Percentiles rank a stretch among this genome's conserved stretches.
Conservation (phyloP, 2,113 vertebrate genomes). For the Tachysurus vachellii region DNA sequence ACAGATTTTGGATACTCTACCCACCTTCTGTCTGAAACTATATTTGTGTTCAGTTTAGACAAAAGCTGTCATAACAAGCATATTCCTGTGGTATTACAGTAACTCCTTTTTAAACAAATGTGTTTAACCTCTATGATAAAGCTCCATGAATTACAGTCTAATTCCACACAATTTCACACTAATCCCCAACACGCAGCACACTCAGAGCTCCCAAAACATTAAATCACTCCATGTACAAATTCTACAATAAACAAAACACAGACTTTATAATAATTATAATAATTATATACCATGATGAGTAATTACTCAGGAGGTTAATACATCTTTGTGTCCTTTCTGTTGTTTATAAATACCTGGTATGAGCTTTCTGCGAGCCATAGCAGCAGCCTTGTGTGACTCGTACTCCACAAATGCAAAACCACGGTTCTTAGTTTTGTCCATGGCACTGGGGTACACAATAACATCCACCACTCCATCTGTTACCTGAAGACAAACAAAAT, state of each 20-base stretch:
- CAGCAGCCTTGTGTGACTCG: constrained; percentile 93
- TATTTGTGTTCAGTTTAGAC: not conserved
- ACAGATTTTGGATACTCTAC: too few species aligned
- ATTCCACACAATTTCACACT: not conserved
- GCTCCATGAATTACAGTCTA: not conserved
- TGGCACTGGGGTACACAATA: constrained; percentile 87
- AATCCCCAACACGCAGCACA: not conserved
- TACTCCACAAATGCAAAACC: constrained; percentile 96
- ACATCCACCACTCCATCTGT: constrained; percentile 94
- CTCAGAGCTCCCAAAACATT: not conserved
- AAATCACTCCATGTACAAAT: not conserved
- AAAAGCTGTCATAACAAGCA: not conserved
- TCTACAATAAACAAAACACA: not conserved
- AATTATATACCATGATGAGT: not conserved
- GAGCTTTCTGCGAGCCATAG: constrained; percentile 89
- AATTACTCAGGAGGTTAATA: not conserved
- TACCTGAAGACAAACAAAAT: constrained; percentile 62
- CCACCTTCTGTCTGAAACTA: not conserved
- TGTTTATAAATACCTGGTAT: constrained; percentile 78
- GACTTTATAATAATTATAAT: not conserved
- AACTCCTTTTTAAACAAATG: not conserved
- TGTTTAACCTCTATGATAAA: not conserved
- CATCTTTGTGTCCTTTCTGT: not conserved
- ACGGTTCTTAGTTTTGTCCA: constrained; percentile 87
- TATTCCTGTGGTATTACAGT: not conserved